These are phyloP conservation scores for Trachymyrmex septentrionalis DNA, from an alignment of 1,140 invertebrate species.

Conservation along the genomic window DNA sequence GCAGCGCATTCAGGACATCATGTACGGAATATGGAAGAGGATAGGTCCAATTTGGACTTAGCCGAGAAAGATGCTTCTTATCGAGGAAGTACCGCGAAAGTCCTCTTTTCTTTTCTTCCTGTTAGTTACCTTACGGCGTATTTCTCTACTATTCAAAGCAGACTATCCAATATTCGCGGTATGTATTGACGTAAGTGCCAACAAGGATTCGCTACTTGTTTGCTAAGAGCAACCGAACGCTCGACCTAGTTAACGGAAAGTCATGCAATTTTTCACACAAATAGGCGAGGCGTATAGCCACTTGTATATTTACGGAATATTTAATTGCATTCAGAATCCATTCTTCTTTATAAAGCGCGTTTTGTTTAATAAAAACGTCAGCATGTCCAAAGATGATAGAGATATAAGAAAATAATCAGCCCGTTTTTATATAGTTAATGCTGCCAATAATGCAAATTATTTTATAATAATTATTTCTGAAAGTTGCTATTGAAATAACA, in stretches of 20 bases:
- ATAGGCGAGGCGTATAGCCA: neutral
- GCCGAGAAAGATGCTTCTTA: constrained; percentile 14
- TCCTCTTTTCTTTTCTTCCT: constrained; percentile 30
- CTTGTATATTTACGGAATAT: constrained; percentile 23
- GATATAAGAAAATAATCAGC: constrained; percentile 18
- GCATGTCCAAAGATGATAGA: neutral
- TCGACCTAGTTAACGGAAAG: constrained; percentile 48
- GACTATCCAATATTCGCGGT: constrained; percentile 63
- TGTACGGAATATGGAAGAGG: constrained; percentile 42
- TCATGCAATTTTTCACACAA: constrained; percentile 49
- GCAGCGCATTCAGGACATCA: constrained; percentile 13
- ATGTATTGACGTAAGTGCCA: constrained; percentile 52
- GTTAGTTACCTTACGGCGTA: constrained; percentile 27
- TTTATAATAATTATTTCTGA: constrained; percentile 9
- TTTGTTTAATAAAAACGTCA: neutral
- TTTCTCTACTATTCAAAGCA: constrained; percentile 57
- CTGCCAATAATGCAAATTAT: constrained; percentile 9
- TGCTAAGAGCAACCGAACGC: constrained; percentile 43
- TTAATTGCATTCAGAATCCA: constrained; percentile 42
- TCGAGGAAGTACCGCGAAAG: constrained; percentile 6
- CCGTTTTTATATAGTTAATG: constrained; percentile 3
- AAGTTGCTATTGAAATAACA: neutral
- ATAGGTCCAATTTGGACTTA: constrained; percentile 48
- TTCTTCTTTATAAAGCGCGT: constrained; percentile 7
- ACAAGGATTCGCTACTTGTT: constrained; percentile 48